Base-by-base conservation (phyloP, 1,140 invertebrate species). In the Anastrepha ludens region DNA sequence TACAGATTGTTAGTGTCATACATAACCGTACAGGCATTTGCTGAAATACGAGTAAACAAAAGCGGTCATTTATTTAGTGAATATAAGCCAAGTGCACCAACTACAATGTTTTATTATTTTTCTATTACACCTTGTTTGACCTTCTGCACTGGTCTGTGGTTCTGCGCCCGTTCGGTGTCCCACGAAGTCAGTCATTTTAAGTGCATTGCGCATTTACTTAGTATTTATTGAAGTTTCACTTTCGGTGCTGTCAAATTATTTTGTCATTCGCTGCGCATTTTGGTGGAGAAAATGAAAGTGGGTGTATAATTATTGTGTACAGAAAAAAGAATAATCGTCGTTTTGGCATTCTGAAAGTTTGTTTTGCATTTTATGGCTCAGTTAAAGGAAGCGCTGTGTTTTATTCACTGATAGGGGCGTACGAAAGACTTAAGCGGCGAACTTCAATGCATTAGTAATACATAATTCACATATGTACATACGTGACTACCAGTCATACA, bases 241-340 rank as follows among this genome's bases (percentile, higher is more conserved):
- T 74, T 74, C 70, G 70, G 70, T 47, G 70, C 70, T 74, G 41
- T 74, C 41, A 74, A 74, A 74, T 74, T 74, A 17, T 15, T 13
- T n/a, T 74, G 15, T 47, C 44, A 74, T 74, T 74, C 70, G 2
- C 15, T 74, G 17, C 70, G 9, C 70, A 74, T 50, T 44, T n/a
- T 17, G 44, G 44, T 15, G 44, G 44, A 74, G 70, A 74, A 74
- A 74, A 47, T 74, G 70, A 74, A 74, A 74, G 70, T 74, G 39
- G 11, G n/a, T 65, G 64, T 29, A 29, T 39, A 29, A 11, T 29
- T 29, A 74, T 15, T 0, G 3, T 17, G 41, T 17, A 50, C 13
- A 74, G 17, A 3, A 8, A 74, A n/a, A 6, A 47, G 70, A 74
- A 74, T 11, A 41, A 29, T 20, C 39, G 3, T 39, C 4, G 11